phyloP scores from a whole-genome alignment of 2,888 invertebrate genomes.

The Anticlea derivata region DNA sequence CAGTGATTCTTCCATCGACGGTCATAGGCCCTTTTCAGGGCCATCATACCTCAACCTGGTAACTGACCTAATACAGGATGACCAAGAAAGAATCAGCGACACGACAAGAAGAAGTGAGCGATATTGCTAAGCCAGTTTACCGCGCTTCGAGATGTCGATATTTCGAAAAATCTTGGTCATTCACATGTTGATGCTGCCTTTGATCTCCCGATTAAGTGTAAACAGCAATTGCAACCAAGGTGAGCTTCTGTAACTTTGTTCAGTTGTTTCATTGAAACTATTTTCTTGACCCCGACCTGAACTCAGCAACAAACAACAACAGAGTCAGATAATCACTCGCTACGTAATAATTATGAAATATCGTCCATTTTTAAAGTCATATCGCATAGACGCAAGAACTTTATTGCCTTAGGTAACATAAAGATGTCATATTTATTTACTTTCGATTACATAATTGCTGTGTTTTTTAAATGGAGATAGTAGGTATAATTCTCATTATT shows the following conservation, averaged over 20 bases:
- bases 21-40: no score
- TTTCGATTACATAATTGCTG: conserved; percentile 36
- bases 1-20: no score
- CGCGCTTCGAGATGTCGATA: no score
- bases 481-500: background rate
- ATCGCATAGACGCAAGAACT: conserved; percentile 14
- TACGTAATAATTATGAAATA: conserved; percentile 47
- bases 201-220: no score
- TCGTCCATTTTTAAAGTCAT: conserved; percentile 21
- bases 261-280: conserved; percentile 35
- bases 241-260: conserved; percentile 25
- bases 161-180: no score
- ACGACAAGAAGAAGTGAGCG: no score
- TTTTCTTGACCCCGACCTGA: conserved; percentile 45
- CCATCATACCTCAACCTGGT: no score
- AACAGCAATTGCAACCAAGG: background rate
- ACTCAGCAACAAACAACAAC: conserved; percentile 45
- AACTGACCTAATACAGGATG: no score
- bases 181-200: no score
- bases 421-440: conserved; percentile 15
- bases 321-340: conserved; percentile 45
- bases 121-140: no score
- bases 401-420: no score
- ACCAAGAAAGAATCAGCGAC: no score
- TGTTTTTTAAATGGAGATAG: conserved; percentile 32